Evolutionary conservation across 2,888 invertebrate genomes (phyloP), one percentile per base, ranked within the genome.

Genomic region (Deilephila elpenor): DNA sequence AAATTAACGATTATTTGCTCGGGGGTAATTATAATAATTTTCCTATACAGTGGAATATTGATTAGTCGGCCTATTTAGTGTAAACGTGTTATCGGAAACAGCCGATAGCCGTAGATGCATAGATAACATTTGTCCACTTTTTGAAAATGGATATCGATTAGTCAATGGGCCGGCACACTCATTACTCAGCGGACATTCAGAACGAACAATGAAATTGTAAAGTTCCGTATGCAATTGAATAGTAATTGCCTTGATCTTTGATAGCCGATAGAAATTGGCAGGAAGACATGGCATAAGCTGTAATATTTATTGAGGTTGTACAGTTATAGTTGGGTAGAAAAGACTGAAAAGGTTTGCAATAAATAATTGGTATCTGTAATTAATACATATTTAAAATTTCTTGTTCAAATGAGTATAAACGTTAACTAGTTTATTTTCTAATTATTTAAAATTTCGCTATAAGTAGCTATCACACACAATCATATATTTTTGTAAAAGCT

Each of bases 1-100:
- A 32, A 19, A 11, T 1, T 73, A 73, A 73, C 70, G 77, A 74
- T 75, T 75, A 77, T 75, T 77, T 75, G 81, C 56, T 74, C 73
- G 34, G 74, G 71, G 75, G 70, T 72, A 73, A 80, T 77, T 78
- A 74, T 59, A 75, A 75, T 76, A 73, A 77, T 78, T 79, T 76
- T 74, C 73, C 44, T 64, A 64, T 44, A 44, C 20, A 67, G 59
- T 71, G 53, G 71, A 73, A 78, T 79, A 83, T 84, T 82, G 77
- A 83, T 84, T 76, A 82, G 60, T 14, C 74, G 77, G 77, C 75
- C 74, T 77, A 64, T 75, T 29, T 61, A 60, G 17, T 29, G 37
- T 25, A 20, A 34, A 59, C 8, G n/a, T n/a, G 61, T 71, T 71
- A 71, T 61, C 37, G 29, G 11, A 25, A 70, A 32, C 62, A 20